phyloP scores from a whole-genome alignment of 1,140 invertebrate genomes.

The Brachionus sp. region DNA sequence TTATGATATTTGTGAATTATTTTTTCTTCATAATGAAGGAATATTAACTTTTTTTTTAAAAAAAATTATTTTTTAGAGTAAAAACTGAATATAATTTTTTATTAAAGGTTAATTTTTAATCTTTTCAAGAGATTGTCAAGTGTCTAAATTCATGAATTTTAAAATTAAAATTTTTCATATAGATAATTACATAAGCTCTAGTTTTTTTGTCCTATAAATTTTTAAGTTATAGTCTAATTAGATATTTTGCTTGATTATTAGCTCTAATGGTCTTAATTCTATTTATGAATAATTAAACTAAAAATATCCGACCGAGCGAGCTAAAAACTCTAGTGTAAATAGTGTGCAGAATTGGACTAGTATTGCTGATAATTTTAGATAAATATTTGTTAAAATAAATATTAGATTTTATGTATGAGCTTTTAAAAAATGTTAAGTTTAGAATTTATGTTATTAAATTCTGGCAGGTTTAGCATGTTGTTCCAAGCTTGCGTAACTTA shows the following conservation, averaged over 20 bases:
- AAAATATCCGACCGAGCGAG: not conserved
- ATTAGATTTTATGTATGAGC: not conserved
- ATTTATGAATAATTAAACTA: not conserved
- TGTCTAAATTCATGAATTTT: not conserved
- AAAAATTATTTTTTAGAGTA: too few relatives aligned
- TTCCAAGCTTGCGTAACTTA: not conserved
- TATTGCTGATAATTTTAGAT: not conserved
- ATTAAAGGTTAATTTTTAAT: constrained; percentile 1
- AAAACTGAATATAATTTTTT: too few relatives aligned
- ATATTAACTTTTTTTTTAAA: not conserved
- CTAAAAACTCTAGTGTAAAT: not conserved
- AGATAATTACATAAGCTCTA: not conserved
- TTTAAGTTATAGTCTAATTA: not conserved
- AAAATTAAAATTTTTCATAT: not conserved
- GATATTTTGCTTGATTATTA: not conserved
- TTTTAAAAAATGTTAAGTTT: not conserved
- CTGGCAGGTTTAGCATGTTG: not conserved
- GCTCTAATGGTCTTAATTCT: not conserved
- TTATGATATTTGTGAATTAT: not conserved
- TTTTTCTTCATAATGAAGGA: not conserved
- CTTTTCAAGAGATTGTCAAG: not conserved
- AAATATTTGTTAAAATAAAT: not conserved
- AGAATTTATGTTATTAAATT: not conserved
- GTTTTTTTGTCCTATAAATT: not conserved
- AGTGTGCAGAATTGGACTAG: not conserved